phyloP scores from a whole-genome alignment of 2,888 invertebrate genomes.

The Malachius bipustulatus region DNA sequence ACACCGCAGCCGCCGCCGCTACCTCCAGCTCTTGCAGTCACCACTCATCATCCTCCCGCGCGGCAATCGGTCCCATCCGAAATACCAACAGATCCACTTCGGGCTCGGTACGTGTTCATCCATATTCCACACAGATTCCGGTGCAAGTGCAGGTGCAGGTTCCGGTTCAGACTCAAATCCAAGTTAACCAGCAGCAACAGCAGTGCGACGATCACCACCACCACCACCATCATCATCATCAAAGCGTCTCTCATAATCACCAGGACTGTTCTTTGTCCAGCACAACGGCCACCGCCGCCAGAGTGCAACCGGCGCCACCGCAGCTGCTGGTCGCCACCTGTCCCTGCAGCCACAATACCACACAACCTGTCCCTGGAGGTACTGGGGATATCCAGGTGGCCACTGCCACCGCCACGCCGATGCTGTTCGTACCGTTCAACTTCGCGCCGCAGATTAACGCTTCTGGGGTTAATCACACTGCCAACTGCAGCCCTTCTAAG shows the following conservation, averaged over 20 bases:
- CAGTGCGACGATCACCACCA: slow-evolving; percentile 13
- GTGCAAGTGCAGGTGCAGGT: slow-evolving; percentile 17
- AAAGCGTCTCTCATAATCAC: slow-evolving; percentile 15
- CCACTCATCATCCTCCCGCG: no score
- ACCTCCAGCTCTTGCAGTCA: slow-evolving; percentile 9
- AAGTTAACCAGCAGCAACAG: slow-evolving; percentile 15
- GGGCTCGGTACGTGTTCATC: slow-evolving; percentile 17
- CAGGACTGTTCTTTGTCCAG: slow-evolving; percentile 9
- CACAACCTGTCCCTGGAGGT: slow-evolving; percentile 17
- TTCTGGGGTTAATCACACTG: slow-evolving; percentile 31
- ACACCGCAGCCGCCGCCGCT: no score
- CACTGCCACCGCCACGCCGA: slow-evolving; percentile 30
- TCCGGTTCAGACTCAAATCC: slow-evolving; percentile 12
- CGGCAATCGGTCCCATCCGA: slow-evolving; percentile 22
- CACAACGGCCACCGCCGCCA: slow-evolving; percentile 21
- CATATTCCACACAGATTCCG: slow-evolving; percentile 19
- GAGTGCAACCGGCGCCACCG: slow-evolving; percentile 26
- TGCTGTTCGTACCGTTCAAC: slow-evolving; percentile 41
- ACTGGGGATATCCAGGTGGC: slow-evolving; percentile 21
- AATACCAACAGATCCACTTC: slow-evolving; percentile 5
- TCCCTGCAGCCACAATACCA: slow-evolving; percentile 30
- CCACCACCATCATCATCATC: slow-evolving; percentile 21
- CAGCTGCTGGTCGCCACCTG: slow-evolving; percentile 31
- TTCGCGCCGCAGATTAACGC: slow-evolving; percentile 36
- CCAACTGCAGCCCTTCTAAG: slow-evolving; percentile 36